These are phyloP conservation scores for Epiblema foenella DNA, from an alignment of 2,888 invertebrate species.

Conservation along the genomic window DNA sequence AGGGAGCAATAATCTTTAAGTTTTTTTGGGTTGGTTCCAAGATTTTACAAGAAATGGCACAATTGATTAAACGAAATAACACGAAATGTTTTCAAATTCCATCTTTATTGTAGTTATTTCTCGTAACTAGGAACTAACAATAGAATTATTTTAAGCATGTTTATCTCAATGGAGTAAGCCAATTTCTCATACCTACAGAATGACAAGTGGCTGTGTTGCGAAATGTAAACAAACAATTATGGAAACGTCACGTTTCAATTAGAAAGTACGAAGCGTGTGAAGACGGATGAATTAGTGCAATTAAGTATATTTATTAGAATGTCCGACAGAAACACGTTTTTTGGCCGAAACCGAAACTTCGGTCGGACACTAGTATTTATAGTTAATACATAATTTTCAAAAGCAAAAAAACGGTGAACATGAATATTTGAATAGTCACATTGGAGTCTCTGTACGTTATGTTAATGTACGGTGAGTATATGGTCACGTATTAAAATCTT, in stretches of 20 bases:
- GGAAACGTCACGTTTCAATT: constrained; percentile 35
- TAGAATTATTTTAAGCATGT: not conserved
- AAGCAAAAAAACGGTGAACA: not conserved
- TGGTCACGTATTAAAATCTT: too few relatives aligned
- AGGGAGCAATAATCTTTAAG: constrained; percentile 35
- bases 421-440: not conserved
- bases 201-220: constrained; percentile 15
- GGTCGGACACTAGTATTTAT: too few relatives aligned
- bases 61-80: constrained; percentile 28
- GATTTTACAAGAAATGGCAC: constrained; percentile 20
- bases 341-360: too few relatives aligned
- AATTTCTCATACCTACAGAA: constrained; percentile 8
- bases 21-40: constrained; percentile 33
- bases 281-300: constrained; percentile 23
- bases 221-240: constrained; percentile 39
- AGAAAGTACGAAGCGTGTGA: constrained; percentile 41
- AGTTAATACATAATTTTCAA: constrained; percentile 7
- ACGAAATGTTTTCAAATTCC: constrained; percentile 1
- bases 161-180: not conserved
- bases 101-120: constrained; percentile 17
- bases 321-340: too few relatives aligned
- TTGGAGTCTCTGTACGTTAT: too few relatives aligned
- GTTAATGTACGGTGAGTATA: too few relatives aligned
- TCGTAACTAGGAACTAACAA: constrained; percentile 20
- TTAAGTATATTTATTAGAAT: constrained; percentile 20